phyloP scores from a whole-genome alignment of 2,888 invertebrate species.

The Nasonia oneida region DNA sequence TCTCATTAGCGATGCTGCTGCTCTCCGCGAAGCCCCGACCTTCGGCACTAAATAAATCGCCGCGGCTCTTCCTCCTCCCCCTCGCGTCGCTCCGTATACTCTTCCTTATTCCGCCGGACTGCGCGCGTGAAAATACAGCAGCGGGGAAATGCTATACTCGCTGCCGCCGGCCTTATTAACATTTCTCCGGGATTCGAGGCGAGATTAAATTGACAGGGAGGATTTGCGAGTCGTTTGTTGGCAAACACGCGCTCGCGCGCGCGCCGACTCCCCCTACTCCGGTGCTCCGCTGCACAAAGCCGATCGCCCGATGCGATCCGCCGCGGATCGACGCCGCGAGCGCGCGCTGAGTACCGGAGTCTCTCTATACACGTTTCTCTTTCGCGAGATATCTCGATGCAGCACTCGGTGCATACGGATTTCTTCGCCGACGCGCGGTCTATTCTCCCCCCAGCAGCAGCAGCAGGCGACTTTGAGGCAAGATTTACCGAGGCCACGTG shows the following conservation, averaged over 20 bases:
- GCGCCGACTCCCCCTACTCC: constrained; percentile 40
- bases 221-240: constrained; percentile 79
- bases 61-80: not conserved
- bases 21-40: not conserved
- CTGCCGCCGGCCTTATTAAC: constrained; percentile 77
- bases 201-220: constrained; percentile 79
- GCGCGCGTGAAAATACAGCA: constrained; percentile 34
- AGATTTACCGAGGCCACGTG: constrained; percentile 59
- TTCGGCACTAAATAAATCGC: constrained; percentile 48
- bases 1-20: constrained; percentile 42
- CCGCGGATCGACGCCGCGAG: constrained; percentile 3
- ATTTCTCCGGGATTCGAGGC: constrained; percentile 78
- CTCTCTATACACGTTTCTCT: constrained; percentile 1
- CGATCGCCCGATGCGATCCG: constrained; percentile 62
- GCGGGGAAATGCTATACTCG: constrained; percentile 67
- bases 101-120: not conserved
- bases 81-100: not conserved
- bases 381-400: constrained; percentile 32
- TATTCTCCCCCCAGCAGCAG: not conserved
- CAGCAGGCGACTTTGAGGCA: constrained; percentile 33
- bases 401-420: constrained; percentile 38
- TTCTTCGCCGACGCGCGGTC: not conserved
- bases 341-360: not conserved
- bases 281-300: constrained; percentile 43
- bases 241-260: constrained; percentile 59